Evolutionary conservation across 2,113 vertebrate genomes (phyloP).

Genomic region (Corythornis madagascariensis): DNA sequence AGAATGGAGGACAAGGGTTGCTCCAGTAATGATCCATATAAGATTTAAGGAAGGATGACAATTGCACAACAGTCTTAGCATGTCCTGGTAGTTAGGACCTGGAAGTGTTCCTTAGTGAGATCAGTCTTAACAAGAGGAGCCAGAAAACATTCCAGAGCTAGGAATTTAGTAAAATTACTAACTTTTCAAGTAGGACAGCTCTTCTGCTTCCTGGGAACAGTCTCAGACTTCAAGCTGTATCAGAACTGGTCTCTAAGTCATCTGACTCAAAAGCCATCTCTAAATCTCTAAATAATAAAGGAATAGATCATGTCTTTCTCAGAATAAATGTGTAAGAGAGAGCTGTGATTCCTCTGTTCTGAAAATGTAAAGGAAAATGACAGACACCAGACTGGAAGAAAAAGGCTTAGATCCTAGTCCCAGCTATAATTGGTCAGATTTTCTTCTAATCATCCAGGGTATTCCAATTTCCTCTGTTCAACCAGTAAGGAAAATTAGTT

Average conservation of each 20-base stretch:
- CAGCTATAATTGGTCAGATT: background rate
- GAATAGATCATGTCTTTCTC: rapidly evolving
- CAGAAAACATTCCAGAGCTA: background rate
- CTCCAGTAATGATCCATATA: background rate
- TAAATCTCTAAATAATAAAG: background rate
- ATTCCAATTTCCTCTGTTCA: background rate
- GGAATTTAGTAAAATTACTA: background rate
- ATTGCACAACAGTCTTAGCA: rapidly evolving
- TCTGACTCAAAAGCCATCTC: background rate
- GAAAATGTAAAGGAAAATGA: background rate
- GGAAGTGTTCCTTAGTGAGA: background rate
- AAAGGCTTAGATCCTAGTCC: background rate
- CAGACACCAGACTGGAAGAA: background rate
- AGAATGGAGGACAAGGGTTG: background rate
- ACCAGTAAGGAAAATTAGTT: background rate
- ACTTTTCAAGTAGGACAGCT: background rate
- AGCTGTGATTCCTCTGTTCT: background rate
- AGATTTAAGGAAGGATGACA: background rate
- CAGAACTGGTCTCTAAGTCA: background rate
- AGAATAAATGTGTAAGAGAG: background rate
- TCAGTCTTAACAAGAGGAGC: background rate
- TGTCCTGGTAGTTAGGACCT: background rate
- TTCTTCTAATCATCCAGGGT: rapidly evolving
- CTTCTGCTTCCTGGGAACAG: background rate
- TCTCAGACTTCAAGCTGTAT: background rate